phyloP scores from a whole-genome alignment of 2,888 invertebrate species.

The Flexamia atlantica region DNA sequence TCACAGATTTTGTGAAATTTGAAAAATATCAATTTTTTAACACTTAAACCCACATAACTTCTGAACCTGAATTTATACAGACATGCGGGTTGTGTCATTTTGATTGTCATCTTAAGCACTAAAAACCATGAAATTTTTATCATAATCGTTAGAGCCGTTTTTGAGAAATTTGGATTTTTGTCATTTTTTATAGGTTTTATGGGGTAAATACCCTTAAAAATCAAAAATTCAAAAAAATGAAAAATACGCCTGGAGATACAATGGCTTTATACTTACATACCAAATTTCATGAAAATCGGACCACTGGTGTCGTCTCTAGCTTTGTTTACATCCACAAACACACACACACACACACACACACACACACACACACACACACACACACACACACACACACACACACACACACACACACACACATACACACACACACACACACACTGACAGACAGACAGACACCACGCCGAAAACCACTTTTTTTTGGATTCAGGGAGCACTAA shows the following conservation, averaged over 20 bases:
- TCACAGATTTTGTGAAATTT: too few species aligned
- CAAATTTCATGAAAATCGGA: background rate
- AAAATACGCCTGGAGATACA: background rate
- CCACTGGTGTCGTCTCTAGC: background rate
- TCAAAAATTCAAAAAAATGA: too few species aligned
- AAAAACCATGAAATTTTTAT: background rate
- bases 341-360: background rate
- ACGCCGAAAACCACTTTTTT: background rate
- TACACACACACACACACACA: too few species aligned
- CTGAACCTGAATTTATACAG: background rate
- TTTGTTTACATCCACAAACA: background rate
- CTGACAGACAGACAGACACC: background rate
- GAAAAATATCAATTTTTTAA: too few species aligned
- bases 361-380: too few species aligned
- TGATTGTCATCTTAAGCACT: background rate
- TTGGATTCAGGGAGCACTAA: conserved; percentile 3
- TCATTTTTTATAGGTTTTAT: too few species aligned
- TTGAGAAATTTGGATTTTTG: background rate
- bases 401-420: too few species aligned
- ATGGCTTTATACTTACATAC: background rate
- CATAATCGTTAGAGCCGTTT: background rate
- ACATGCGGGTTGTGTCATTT: conserved; percentile 1
- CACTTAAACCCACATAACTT: too few species aligned
- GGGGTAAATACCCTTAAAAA: too few species aligned
- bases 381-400: too few species aligned